These are phyloP conservation scores for Malurus melanocephalus DNA, from an alignment of 2,113 vertebrate species.

Conservation along the genomic window DNA sequence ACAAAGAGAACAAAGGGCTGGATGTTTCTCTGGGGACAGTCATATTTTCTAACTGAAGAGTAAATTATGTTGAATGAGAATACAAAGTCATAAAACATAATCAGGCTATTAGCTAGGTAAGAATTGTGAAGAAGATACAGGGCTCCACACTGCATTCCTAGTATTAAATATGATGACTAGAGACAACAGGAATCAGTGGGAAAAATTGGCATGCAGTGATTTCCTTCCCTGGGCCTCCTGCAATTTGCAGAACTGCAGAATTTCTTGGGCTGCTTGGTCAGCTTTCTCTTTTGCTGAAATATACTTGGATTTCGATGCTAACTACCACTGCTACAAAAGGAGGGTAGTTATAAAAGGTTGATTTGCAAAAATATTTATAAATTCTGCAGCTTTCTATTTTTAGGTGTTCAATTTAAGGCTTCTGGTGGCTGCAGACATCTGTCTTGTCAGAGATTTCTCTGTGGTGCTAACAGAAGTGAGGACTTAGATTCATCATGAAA, in stretches of 20 bases:
- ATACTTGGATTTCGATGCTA: slow-evolving; percentile 34
- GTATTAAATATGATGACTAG: not conserved
- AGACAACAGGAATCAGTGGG: slow-evolving; percentile 50
- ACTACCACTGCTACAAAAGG: slow-evolving; percentile 20
- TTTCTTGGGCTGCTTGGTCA: slow-evolving; percentile 42
- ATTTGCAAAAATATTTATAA: slow-evolving; percentile 52
- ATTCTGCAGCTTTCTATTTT: slow-evolving; percentile 48
- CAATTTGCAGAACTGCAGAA: slow-evolving; percentile 52
- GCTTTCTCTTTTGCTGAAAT: slow-evolving; percentile 45
- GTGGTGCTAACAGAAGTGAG: slow-evolving; percentile 43
- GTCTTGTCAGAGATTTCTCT: slow-evolving; percentile 52
- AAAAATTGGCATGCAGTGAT: slow-evolving; percentile 19
- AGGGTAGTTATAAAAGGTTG: slow-evolving; percentile 41
- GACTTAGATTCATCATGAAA: slow-evolving; percentile 28
- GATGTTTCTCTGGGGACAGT: slow-evolving; percentile 42
- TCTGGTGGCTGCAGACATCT: slow-evolving; percentile 53
- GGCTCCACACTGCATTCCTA: not conserved
- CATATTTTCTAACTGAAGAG: slow-evolving; percentile 57
- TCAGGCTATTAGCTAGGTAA: slow-evolving; percentile 30
- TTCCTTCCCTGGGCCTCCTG: slow-evolving; percentile 41
- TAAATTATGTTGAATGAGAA: slow-evolving; percentile 46
- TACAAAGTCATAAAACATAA: slow-evolving; percentile 38
- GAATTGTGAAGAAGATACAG: not conserved
- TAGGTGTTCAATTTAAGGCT: slow-evolving; percentile 43
- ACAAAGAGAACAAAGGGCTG: slow-evolving; percentile 64